Evolutionary conservation across 2,888 invertebrate species (phyloP).

Genomic region (Scaptodrosophila latifasciaeformis): DNA sequence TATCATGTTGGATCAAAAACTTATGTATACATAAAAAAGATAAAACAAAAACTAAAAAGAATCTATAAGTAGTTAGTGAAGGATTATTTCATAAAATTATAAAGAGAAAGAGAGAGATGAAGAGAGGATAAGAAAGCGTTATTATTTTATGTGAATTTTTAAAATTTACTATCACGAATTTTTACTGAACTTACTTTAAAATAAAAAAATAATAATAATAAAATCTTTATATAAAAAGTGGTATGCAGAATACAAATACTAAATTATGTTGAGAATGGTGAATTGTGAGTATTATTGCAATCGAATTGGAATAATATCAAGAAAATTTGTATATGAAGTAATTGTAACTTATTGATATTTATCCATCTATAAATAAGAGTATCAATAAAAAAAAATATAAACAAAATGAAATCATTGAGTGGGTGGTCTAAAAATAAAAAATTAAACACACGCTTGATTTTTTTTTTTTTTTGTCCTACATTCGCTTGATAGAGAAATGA

Average conservation of each 20-base stretch:
- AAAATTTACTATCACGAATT: conserved; percentile 44
- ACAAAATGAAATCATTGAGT: not conserved
- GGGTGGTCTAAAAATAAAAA: too few relatives aligned
- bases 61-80: conserved; percentile 18
- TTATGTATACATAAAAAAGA: conserved; percentile 1
- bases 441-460: too few relatives aligned
- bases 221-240: not conserved
- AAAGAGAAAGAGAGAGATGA: not conserved
- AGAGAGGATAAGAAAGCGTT: not conserved
- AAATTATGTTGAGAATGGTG: not conserved
- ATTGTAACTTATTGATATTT: conserved; percentile 47
- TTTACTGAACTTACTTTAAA: conserved; percentile 9
- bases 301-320: conserved; percentile 69
- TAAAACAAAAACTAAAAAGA: too few relatives aligned
- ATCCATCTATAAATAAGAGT: conserved; percentile 43
- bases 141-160: conserved; percentile 30
- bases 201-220: not conserved
- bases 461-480: too few relatives aligned
- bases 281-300: conserved; percentile 63
- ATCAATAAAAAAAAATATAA: conserved; percentile 24
- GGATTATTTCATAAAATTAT: not conserved
- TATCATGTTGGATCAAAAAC: conserved; percentile 9
- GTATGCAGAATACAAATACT: too few relatives aligned
- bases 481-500: too few relatives aligned
- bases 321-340: conserved; percentile 49